Evolutionary conservation across 2,888 invertebrate species (phyloP).

Genomic region (Hydropsyche betteni): DNA sequence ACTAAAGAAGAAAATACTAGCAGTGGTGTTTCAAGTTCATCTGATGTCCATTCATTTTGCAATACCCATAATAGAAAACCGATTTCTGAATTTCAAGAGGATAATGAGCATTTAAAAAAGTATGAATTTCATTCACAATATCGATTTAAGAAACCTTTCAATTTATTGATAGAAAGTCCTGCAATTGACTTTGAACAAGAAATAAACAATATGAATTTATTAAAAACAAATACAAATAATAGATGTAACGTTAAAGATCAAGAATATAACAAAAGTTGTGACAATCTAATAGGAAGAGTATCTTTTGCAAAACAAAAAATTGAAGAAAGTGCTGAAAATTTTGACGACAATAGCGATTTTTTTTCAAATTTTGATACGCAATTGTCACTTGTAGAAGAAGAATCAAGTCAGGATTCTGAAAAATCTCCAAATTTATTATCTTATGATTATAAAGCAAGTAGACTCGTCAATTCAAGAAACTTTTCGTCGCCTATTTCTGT

Average conservation of each 20-base stretch:
- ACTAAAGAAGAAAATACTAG: slow-evolving; percentile 51
- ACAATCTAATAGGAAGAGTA: slow-evolving; percentile 55
- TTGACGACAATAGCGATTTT: slow-evolving; percentile 59
- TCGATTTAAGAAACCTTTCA: too few relatives aligned
- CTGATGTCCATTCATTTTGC: slow-evolving; percentile 42
- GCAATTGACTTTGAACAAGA: background rate
- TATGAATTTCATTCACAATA: background rate
- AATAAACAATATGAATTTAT: background rate
- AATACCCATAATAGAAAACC: slow-evolving; percentile 21
- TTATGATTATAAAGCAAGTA: slow-evolving; percentile 4
- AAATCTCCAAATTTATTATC: slow-evolving; percentile 51
- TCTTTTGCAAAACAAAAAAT: slow-evolving; percentile 56
- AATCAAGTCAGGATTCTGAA: slow-evolving; percentile 64
- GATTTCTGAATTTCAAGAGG: background rate
- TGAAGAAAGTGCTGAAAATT: slow-evolving; percentile 51
- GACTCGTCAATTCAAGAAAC: background rate
- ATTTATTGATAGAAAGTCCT: slow-evolving; percentile 7
- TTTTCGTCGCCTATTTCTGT: too few relatives aligned
- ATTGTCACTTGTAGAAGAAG: slow-evolving; percentile 65
- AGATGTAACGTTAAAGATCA: background rate
- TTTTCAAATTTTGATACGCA: slow-evolving; percentile 60
- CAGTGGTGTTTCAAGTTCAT: slow-evolving; percentile 51
- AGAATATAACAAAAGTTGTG: background rate
- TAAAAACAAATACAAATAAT: background rate
- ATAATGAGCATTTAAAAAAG: background rate